Evolutionary conservation across 2,888 invertebrate species (phyloP).

Genomic region (Drosophila paranaensis): DNA sequence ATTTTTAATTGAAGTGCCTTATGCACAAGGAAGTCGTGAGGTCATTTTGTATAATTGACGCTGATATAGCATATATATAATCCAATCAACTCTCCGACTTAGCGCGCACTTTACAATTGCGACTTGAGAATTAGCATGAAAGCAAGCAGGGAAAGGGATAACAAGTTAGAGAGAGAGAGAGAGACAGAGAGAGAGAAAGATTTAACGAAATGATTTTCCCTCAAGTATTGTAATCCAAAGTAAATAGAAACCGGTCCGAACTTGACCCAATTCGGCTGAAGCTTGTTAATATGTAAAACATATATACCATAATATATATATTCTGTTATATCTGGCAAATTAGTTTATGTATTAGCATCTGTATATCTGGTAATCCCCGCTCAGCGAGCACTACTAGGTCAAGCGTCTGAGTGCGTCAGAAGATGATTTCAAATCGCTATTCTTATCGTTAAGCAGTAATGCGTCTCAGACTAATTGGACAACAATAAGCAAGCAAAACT

Average conservation of each 20-base stretch:
- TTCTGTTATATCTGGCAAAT: background rate
- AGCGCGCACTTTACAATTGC: constrained; percentile 40
- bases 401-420: constrained; percentile 17
- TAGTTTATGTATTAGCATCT: no score
- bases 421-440: constrained; percentile 18
- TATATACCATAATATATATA: background rate
- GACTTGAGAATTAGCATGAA: constrained; percentile 19
- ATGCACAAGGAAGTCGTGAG: constrained; percentile 22
- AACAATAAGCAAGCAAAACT: background rate
- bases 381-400: background rate
- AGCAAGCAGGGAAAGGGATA: background rate
- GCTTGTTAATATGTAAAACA: background rate
- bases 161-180: background rate
- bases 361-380: constrained; percentile 8
- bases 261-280: constrained; percentile 45
- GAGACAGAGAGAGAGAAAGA: no score
- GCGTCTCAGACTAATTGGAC: constrained; percentile 32
- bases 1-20: background rate
- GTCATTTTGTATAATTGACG: constrained; percentile 12
- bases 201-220: background rate
- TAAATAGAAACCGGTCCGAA: constrained; percentile 18
- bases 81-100: constrained; percentile 4
- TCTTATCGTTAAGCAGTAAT: constrained; percentile 21
- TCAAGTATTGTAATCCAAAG: no score
- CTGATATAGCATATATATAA: constrained; percentile 23